A percentile compares a stretch with the other conserved stretches of the same genome.
These are phyloP conservation scores for Styela plicata DNA, from an alignment of 23 tunicate genomes.

Conservation along the genomic window DNA sequence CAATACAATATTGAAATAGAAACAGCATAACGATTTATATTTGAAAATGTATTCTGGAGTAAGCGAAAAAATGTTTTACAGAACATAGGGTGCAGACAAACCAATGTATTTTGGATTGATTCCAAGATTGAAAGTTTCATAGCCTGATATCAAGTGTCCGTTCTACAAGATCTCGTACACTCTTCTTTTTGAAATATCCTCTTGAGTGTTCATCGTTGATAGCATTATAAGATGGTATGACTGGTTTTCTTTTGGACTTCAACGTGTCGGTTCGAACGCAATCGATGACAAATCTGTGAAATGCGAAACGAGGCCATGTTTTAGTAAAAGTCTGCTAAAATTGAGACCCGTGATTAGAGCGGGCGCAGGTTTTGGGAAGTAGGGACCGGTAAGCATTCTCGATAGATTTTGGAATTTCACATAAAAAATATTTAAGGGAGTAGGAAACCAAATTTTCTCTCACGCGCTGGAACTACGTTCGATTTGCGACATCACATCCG, in stretches of 20 bases:
- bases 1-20: no score
- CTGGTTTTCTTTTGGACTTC: conserved; percentile 48
- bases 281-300: conserved; percentile 65
- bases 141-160: conserved; percentile 45
- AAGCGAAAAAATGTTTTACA: neutral
- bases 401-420: no score
- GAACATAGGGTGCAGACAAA: neutral
- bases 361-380: no score
- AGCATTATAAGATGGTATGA: conserved; percentile 69
- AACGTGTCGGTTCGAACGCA: conserved; percentile 49
- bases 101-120: neutral
- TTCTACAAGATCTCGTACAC: conserved; percentile 39
- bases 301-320: no score
- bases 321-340: no score
- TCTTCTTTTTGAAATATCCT: conserved; percentile 55
- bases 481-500: no score
- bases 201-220: conserved; percentile 56
- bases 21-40: neutral
- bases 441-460: no score
- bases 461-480: no score
- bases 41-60: no score
- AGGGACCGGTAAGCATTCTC: no score
- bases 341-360: no score
- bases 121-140: neutral
- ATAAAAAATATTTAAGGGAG: no score